These are phyloP conservation scores for Hylia prasina DNA, from an alignment of 2,113 vertebrate genomes.

Conservation along the genomic window DNA sequence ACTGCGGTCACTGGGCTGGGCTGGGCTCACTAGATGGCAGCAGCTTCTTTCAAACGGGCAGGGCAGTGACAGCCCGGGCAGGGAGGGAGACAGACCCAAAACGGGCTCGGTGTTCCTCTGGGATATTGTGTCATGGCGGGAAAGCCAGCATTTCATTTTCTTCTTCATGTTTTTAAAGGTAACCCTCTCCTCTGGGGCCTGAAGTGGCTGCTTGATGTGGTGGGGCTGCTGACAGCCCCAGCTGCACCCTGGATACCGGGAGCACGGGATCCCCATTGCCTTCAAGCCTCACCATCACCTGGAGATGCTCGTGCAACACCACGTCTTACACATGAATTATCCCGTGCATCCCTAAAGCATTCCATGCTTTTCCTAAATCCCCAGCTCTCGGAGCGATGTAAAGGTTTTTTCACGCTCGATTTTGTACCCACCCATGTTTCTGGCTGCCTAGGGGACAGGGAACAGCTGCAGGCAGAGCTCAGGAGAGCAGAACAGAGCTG, in stretches of 20 bases:
- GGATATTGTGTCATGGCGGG: accelerated
- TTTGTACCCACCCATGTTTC: not conserved
- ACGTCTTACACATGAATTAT: accelerated
- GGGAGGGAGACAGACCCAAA: not conserved
- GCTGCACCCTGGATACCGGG: not conserved
- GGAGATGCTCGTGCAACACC: accelerated
- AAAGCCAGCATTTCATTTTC: not conserved
- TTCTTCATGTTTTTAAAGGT: not conserved
- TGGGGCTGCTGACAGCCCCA: not conserved
- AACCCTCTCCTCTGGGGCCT: not conserved
- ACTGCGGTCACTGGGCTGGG: not conserved
- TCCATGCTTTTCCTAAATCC: not conserved
- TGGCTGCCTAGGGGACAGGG: not conserved
- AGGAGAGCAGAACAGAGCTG: not conserved
- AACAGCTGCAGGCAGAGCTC: accelerated
- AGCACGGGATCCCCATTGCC: not conserved
- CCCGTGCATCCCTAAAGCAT: not conserved
- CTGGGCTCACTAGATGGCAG: constrained; percentile 29
- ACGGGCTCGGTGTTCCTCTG: accelerated
- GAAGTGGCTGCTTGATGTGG: not conserved
- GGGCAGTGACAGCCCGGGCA: not conserved
- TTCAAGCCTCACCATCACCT: accelerated
- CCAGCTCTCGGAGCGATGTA: not conserved
- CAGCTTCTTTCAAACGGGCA: not conserved
- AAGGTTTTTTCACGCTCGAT: not conserved